Evolutionary conservation across 2,797 vertebrate species (phyloP).

Genomic region (Diplodus sargus): DNA sequence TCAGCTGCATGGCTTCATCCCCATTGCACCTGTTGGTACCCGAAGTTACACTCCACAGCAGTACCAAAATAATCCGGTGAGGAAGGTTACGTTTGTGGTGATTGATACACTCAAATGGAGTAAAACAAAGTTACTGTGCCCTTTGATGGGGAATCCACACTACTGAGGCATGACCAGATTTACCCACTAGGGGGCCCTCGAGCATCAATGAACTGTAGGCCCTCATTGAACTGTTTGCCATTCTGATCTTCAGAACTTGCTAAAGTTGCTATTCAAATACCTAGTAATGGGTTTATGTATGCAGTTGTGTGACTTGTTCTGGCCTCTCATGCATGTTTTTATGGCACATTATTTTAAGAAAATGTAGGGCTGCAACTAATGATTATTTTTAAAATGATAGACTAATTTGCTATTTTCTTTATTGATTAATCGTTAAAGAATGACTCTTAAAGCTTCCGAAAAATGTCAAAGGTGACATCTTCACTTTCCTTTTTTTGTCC

Average conservation of each 20-base stretch:
- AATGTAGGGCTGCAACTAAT: background rate
- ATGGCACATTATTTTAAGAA: background rate
- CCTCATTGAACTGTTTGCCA: background rate
- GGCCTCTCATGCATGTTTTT: background rate
- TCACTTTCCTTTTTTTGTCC: background rate
- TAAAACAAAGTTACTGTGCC: background rate
- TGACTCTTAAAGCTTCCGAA: background rate
- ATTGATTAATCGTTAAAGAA: background rate
- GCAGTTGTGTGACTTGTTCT: background rate
- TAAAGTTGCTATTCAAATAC: background rate
- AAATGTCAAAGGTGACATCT: background rate
- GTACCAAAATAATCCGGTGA: slow-evolving; percentile 91
- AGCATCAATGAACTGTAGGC: background rate
- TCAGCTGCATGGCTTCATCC: slow-evolving; percentile 89
- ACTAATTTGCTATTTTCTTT: background rate
- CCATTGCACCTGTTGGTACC: slow-evolving; percentile 92
- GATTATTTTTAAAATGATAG: background rate
- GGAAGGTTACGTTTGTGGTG: background rate
- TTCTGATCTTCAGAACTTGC: background rate
- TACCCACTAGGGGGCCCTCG: slow-evolving; percentile 1
- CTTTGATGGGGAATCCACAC: background rate
- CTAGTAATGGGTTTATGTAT: background rate
- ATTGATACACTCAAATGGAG: background rate
- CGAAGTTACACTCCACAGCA: slow-evolving; percentile 88
- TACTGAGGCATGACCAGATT: background rate